These are phyloP conservation scores for Brevimyrus niger DNA, from an alignment of 2,113 vertebrate species.

Conservation along the genomic window DNA sequence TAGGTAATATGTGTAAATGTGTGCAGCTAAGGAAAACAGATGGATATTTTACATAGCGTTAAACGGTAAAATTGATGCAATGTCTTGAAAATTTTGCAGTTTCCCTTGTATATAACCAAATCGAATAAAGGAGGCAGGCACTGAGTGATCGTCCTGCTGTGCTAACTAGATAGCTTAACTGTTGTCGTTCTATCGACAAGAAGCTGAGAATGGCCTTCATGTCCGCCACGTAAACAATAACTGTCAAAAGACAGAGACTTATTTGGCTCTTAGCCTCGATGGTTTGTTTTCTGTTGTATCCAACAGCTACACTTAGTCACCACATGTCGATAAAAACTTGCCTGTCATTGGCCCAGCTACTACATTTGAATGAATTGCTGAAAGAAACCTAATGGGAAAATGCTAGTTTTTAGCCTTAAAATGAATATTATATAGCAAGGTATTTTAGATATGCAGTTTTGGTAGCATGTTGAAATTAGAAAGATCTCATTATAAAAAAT, in stretches of 20 bases:
- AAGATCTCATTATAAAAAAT: neutral
- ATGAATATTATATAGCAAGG: neutral
- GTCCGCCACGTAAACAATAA: neutral
- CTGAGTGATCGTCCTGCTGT: neutral
- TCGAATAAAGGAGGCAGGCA: neutral
- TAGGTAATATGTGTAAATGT: neutral
- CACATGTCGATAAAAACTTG: neutral
- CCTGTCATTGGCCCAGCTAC: neutral
- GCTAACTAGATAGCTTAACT: conserved; percentile 1
- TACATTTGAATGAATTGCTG: neutral
- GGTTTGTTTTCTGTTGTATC: neutral
- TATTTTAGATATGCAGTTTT: neutral
- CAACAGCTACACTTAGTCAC: neutral
- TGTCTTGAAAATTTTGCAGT: neutral
- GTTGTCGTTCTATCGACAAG: neutral
- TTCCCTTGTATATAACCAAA: neutral
- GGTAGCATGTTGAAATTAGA: neutral
- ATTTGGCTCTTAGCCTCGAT: neutral
- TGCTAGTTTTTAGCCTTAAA: neutral
- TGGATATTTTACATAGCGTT: neutral
- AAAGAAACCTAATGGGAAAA: neutral
- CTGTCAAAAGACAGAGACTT: neutral
- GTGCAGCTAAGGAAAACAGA: neutral
- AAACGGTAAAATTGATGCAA: neutral
- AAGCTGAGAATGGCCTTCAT: neutral